phyloP scores from a whole-genome alignment of 2,113 vertebrate genomes.

The Morphnarchus princeps region DNA sequence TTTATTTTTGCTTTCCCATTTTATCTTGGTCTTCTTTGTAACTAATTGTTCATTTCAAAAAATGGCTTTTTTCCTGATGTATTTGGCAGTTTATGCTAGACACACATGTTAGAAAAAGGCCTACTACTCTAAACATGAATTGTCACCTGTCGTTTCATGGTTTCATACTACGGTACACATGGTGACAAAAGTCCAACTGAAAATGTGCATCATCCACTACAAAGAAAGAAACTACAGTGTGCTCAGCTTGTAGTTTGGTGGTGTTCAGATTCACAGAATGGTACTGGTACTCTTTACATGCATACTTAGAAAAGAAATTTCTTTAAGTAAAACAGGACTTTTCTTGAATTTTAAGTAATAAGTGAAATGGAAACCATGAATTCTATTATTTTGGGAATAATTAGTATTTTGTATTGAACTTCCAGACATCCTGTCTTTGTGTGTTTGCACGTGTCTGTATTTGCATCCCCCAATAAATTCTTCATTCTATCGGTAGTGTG shows the following conservation, averaged over 20 bases:
- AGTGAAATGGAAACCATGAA: not conserved
- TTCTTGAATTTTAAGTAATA: not conserved
- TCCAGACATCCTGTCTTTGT: not conserved
- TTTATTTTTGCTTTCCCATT: not conserved
- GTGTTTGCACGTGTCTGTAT: not conserved
- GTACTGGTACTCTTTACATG: not conserved
- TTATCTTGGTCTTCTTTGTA: not conserved
- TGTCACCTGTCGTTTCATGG: not conserved
- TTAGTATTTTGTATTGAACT: not conserved
- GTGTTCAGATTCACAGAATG: not conserved
- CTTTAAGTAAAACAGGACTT: not conserved
- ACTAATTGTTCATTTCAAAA: not conserved
- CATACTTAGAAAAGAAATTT: not conserved
- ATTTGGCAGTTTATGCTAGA: not conserved
- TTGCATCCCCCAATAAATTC: not conserved
- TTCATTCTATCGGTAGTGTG: not conserved
- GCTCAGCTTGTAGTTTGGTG: not conserved
- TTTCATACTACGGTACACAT: not conserved
- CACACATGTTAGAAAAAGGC: not conserved
- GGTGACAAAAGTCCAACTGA: not conserved
- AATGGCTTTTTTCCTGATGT: not conserved
- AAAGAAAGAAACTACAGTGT: not conserved
- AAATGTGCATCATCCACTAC: not conserved
- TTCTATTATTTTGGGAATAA: not conserved
- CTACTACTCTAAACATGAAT: not conserved